Evolutionary conservation across 1,140 invertebrate species (phyloP), one percentile per base, ranked within the genome.

Genomic region (Trichoplusia ni): DNA sequence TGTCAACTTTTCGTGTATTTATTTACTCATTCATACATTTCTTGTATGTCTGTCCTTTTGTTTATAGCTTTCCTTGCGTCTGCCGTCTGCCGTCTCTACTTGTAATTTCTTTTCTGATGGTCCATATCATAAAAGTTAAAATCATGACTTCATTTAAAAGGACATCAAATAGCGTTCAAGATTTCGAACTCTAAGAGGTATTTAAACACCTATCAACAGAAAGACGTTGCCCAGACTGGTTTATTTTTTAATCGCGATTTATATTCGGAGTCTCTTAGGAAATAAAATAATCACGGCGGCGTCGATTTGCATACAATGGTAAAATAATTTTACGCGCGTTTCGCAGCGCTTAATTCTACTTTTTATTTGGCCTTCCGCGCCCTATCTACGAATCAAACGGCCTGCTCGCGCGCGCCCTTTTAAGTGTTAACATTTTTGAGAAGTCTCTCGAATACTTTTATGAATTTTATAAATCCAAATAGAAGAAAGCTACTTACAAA

Each of bases 241-340:
- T 86, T 82, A 77, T 86, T 90, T 88, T 83, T 89, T 79, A 81
- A 75, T 72, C 79, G 73, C 82, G 82, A 90, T 90, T 90, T 89
- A 90, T 90, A 89, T 79, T 83, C 82, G 71, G 77, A 69, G 75
- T 69, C 79, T 90, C 79, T 90, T 86, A 89, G 86, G 84, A 90
- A 89, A 90, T 90, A 90, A 90, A 90, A 90, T 90, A 90, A 90
- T 90, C 88, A 90, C 85, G 73, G 77, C 84, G 67, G 72, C 76
- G 75, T 84, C 63, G 82, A 90, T 90, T 90, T 90, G 88, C 88
- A 90, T 90, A 90, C 88, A 90, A 90, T 90, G 88, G 88, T 88
- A 89, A 90, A 89, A 90, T 89, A 90, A 90, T 90, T 90, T 90
- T 90, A 90, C 86, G 86, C 86, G 85, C 80, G 88, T 90, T 88